phyloP scores from a whole-genome alignment of 2,113 vertebrate species.

The Astur gentilis region DNA sequence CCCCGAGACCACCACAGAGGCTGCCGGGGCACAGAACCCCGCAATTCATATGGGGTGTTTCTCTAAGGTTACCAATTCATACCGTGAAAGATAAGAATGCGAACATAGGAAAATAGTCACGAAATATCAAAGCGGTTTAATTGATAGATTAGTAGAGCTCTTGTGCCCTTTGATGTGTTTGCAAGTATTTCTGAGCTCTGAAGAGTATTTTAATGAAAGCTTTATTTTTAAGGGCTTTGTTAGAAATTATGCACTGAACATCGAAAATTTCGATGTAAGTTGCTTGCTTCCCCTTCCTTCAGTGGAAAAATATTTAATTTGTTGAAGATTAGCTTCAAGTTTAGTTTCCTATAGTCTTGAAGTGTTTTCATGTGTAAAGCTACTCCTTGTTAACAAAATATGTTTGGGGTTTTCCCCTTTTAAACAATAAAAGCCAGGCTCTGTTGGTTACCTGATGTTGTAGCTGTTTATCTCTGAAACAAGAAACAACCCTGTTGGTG shows the following conservation, averaged over 20 bases:
- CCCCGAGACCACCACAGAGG: not conserved
- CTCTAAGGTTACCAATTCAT: not conserved
- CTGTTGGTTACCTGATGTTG: not conserved
- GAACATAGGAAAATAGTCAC: not conserved
- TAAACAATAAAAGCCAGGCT: not conserved
- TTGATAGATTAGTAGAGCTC: not conserved
- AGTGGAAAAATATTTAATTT: not conserved
- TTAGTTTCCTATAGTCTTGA: not conserved
- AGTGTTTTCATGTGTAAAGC: not conserved
- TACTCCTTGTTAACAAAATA: not conserved
- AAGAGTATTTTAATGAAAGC: not conserved
- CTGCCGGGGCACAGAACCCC: not conserved
- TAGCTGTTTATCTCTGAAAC: not conserved
- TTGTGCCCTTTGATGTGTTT: not conserved
- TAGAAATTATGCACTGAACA: not conserved
- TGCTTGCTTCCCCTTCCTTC: not conserved
- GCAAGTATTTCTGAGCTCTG: not conserved
- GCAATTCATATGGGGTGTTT: not conserved
- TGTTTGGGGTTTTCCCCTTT: not conserved
- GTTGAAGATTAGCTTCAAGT: not conserved
- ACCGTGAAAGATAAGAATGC: not conserved
- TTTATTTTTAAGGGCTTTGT: constrained; percentile 8
- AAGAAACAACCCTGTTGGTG: not conserved
- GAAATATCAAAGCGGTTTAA: not conserved
- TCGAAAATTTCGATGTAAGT: not conserved